Percentiles rank a stretch among this genome's conserved stretches.
These are phyloP conservation scores for Silurus lanzhouensis DNA, from an alignment of 2,797 vertebrate species.

Conservation along the genomic window DNA sequence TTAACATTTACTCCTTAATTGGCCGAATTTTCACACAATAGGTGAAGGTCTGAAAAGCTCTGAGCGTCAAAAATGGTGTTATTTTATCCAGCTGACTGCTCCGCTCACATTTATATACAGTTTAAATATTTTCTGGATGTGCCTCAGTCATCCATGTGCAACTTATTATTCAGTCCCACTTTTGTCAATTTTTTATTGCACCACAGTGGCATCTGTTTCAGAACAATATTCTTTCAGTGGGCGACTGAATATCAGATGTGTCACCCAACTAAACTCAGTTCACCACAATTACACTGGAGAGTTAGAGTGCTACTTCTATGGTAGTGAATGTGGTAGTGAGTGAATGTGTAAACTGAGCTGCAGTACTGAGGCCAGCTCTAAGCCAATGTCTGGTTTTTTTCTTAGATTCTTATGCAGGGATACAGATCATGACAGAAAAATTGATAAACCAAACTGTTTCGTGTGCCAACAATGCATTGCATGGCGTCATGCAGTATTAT, in stretches of 20 bases:
- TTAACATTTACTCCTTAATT: neutral
- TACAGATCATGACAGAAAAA: neutral
- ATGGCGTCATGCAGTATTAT: neutral
- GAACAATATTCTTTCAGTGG: conserved; percentile 16
- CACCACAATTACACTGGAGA: conserved; percentile 51
- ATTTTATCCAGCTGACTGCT: neutral
- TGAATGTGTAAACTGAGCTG: neutral
- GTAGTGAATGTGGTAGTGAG: conserved; percentile 18
- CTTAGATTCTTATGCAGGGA: neutral
- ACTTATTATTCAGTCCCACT: neutral
- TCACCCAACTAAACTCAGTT: conserved; percentile 42
- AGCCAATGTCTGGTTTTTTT: neutral
- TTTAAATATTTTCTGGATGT: neutral
- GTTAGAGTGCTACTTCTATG: conserved; percentile 48
- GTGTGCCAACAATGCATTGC: neutral
- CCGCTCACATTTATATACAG: neutral
- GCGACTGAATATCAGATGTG: conserved; percentile 55
- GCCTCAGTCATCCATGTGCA: neutral
- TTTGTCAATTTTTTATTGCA: conserved; percentile 19
- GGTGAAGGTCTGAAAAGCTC: neutral
- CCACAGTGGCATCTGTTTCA: conserved; percentile 57
- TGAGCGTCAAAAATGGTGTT: neutral
- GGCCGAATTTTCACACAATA: too few relatives aligned
- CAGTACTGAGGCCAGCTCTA: conserved; percentile 2
- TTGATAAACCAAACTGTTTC: neutral